Conservation (phyloP, 2,888 invertebrate genomes). For the Perizoma flavofasciatum region DNA sequence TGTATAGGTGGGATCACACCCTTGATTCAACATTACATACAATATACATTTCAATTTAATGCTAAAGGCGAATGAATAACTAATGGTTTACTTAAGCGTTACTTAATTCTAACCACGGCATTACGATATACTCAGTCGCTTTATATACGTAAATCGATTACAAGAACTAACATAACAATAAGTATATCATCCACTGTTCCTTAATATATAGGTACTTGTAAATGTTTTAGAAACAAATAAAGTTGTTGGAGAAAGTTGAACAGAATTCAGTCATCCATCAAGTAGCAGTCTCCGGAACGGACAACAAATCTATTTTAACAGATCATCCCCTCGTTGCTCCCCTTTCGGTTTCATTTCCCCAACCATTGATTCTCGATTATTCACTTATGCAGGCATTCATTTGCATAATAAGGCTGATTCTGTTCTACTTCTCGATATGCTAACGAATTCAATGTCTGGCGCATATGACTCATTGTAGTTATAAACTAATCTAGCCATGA, state of each 20-base stretch:
- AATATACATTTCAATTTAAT: slow-evolving; percentile 49
- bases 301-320: slow-evolving; percentile 78
- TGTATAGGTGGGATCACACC: slow-evolving; percentile 66
- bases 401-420: slow-evolving; percentile 39
- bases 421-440: slow-evolving; percentile 26
- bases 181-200: slow-evolving; percentile 49
- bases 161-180: slow-evolving; percentile 49
- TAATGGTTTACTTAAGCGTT: slow-evolving; percentile 44
- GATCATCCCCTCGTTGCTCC: slow-evolving; percentile 76
- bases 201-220: slow-evolving; percentile 21
- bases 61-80: slow-evolving; percentile 48
- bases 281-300: slow-evolving; percentile 67
- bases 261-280: slow-evolving; percentile 77
- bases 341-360: slow-evolving; percentile 58
- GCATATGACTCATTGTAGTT: no score
- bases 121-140: slow-evolving; percentile 71
- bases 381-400: slow-evolving; percentile 43
- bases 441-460: neutral
- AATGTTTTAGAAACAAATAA: slow-evolving; percentile 40
- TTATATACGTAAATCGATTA: slow-evolving; percentile 58
- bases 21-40: slow-evolving; percentile 49
- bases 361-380: slow-evolving; percentile 54
- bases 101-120: slow-evolving; percentile 42
- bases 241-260: slow-evolving; percentile 60
- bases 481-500: neutral